Evolutionary conservation across 1,140 invertebrate species (phyloP), one percentile per base, ranked within the genome.

Genomic region (Drosophila kurseongensis): DNA sequence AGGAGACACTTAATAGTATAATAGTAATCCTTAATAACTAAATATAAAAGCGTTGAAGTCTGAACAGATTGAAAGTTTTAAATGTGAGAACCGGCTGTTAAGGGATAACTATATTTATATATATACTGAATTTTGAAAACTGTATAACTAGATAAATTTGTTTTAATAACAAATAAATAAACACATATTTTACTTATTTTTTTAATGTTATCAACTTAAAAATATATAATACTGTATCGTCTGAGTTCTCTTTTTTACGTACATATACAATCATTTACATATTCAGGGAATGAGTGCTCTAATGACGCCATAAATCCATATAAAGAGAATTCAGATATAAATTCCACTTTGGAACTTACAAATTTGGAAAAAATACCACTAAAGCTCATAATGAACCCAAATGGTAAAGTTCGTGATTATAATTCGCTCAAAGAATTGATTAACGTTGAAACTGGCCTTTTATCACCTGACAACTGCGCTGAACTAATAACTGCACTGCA

Each of bases 311-410:
- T 56, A 4, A 48, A 67, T 18, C 52, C 59, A 48, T 59, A 36
- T 48, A 82, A 88, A 79, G 76, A 72, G 51, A 84, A 84, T 68
- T 41, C 65, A 6, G 76, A 72, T 54, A 51, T 38, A 29, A 66
- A 48, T 51, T 47, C 56, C 40, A 45, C 35, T 40, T 42, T 57
- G 51, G 83, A 86, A 69, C 44, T 78, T 69, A 68, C 35, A 29
- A 78, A 88, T 35, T 56, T 94, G 92, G 93, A 94, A 13, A 96
- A 96, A 92, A 93, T 95, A 13, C 94, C 95, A 40, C 91, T 97
- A 47, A 96, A 96, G 92, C 94, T 96, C 60, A 94, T 97, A 81
- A 96, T 97, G 95, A 96, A 96, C 93, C 96, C 96, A 23, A 93
- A 94, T 79, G 96, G 96, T 10, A 95, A 96, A 92, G 94, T 97